These are phyloP conservation scores for Lithobates sylvaticus DNA, from an alignment of 2,797 vertebrate species.

Conservation along the genomic window DNA sequence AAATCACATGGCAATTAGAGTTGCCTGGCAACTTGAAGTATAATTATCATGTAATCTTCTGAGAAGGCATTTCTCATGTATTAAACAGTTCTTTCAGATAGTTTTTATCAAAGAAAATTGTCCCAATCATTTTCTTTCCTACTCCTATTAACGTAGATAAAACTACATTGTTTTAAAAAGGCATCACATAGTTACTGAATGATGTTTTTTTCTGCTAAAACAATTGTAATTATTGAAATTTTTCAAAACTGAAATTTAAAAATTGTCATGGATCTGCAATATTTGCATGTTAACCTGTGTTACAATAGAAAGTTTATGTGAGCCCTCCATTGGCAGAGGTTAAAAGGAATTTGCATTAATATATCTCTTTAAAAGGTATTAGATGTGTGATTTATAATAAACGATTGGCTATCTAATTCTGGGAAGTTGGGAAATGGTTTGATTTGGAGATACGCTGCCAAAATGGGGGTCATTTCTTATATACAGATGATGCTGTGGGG, in stretches of 20 bases:
- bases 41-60: constrained; percentile 68
- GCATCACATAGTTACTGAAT: not conserved
- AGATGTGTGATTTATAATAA: no score
- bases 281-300: not conserved
- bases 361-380: no score
- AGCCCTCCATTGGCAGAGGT: no score
- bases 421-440: no score
- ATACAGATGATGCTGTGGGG: no score
- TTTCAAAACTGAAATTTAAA: not conserved
- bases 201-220: not conserved
- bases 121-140: constrained; percentile 17
- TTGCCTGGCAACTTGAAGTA: constrained; percentile 63
- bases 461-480: no score
- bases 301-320: no score
- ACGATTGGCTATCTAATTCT: no score
- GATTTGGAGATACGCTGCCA: no score
- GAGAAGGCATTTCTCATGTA: constrained; percentile 59
- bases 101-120: constrained; percentile 39
- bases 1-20: constrained; percentile 67
- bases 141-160: not conserved
- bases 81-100: constrained; percentile 50
- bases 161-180: not conserved
- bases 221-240: not conserved
- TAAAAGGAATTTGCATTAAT: no score
- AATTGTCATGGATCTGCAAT: not conserved